Evolutionary conservation across 2,113 vertebrate species (phyloP).

Genomic region (Rafetus swinhoei): DNA sequence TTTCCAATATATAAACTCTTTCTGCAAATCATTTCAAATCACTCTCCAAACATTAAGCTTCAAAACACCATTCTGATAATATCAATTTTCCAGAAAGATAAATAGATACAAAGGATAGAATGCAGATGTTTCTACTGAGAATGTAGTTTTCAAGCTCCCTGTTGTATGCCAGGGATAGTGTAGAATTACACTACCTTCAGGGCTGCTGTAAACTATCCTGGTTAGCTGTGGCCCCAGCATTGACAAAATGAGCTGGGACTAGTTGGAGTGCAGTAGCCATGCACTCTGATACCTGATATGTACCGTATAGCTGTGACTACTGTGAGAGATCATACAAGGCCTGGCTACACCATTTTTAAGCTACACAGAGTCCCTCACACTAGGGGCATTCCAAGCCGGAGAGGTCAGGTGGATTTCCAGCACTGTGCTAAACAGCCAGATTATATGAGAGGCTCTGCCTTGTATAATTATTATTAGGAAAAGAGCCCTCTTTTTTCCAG

Average conservation of each 20-base stretch:
- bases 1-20: background rate
- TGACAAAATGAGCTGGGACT: too few species aligned
- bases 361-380: background rate
- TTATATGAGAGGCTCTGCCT: background rate
- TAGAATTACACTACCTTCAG: too few species aligned
- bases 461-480: background rate
- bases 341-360: background rate
- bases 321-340: background rate
- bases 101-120: too few species aligned
- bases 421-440: background rate
- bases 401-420: background rate
- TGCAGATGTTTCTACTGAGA: too few species aligned
- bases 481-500: background rate
- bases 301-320: background rate
- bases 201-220: too few species aligned
- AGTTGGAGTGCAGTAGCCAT: background rate
- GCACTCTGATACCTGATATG: background rate
- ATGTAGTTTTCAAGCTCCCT: too few species aligned
- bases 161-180: too few species aligned
- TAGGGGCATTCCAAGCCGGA: background rate
- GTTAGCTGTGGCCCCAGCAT: too few species aligned
- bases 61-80: too few species aligned
- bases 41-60: too few species aligned
- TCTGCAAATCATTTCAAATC: too few species aligned
- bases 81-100: too few species aligned